phyloP scores from a whole-genome alignment of 2,797 vertebrate genomes.

The Hylomyscus alleni region DNA sequence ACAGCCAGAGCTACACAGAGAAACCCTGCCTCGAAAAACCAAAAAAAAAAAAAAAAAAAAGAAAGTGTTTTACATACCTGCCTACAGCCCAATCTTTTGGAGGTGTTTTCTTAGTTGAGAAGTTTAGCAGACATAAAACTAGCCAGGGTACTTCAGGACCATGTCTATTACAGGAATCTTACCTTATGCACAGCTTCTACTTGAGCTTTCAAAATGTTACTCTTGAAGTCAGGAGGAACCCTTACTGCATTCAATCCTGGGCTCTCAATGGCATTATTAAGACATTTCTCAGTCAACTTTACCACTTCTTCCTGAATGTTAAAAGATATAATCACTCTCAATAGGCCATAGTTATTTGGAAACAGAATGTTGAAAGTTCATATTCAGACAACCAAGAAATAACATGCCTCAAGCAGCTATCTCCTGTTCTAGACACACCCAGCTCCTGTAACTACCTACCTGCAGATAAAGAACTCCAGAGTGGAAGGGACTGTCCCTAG shows the following conservation, averaged over 20 bases:
- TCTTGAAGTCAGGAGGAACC: constrained; percentile 94
- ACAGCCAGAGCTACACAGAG: too few species aligned
- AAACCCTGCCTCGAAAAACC: too few species aligned
- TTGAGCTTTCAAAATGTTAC: constrained; percentile 97
- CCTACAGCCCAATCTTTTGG: not conserved
- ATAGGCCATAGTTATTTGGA: not conserved
- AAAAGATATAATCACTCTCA: constrained; percentile 70
- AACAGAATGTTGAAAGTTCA: constrained; percentile 1
- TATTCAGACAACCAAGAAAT: constrained; percentile 52
- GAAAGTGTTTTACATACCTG: not conserved
- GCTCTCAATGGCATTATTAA: constrained; percentile 93
- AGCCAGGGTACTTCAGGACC: not conserved
- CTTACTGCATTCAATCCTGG: constrained; percentile 87
- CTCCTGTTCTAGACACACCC: not conserved
- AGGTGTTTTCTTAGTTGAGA: not conserved
- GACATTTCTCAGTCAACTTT: constrained; percentile 95
- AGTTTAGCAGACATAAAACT: not conserved
- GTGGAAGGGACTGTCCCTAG: not conserved
- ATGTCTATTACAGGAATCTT: constrained; percentile 61
- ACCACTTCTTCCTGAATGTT: constrained; percentile 93
- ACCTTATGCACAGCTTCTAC: constrained; percentile 94
- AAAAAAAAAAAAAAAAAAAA: too few species aligned
- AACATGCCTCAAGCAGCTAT: not conserved
- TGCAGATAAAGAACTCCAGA: not conserved
- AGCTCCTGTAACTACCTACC: not conserved